A percentile compares a stretch with the other conserved stretches of the same genome.
Conservation (phyloP, 2,113 vertebrate genomes). For the Lucifuga dentata region DNA sequence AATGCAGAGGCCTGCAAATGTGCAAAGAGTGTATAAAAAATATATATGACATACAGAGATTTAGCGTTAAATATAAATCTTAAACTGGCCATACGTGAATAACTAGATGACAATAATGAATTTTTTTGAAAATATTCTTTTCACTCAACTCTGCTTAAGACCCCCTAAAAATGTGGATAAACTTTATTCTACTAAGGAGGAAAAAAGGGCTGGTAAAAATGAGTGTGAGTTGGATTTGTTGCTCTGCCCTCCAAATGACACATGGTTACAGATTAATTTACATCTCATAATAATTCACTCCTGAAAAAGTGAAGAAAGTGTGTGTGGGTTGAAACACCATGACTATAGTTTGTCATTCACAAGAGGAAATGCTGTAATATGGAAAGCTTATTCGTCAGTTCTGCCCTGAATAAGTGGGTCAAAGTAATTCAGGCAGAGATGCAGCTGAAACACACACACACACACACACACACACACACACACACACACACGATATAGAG, state of each 20-base stretch:
- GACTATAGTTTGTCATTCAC: neutral
- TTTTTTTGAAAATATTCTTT: too few species aligned
- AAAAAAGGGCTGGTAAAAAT: neutral
- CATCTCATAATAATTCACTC: constrained; percentile 72
- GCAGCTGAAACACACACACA: constrained; percentile 13
- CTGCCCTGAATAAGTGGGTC: constrained; percentile 55
- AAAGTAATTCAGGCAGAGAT: constrained; percentile 39
- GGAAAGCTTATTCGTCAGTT: constrained; percentile 28
- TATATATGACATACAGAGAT: too few species aligned
- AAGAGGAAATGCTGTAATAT: neutral
- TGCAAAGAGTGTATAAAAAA: too few species aligned
- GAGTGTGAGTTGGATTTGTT: neutral
- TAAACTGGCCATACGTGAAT: too few species aligned
- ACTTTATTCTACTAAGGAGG: too few species aligned
- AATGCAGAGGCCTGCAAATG: too few species aligned
- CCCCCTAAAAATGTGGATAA: too few species aligned
- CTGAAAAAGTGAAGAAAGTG: neutral
- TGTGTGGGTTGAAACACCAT: too few species aligned
- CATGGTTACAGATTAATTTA: constrained; percentile 70
- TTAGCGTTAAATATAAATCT: too few species aligned
- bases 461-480: constrained; percentile 26
- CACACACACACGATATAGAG: constrained; percentile 23
- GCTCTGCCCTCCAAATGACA: constrained; percentile 40
- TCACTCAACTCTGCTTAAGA: too few species aligned
- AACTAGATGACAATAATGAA: too few species aligned